phyloP scores from a whole-genome alignment of 2,797 vertebrate species.

The Loris lydekkerianus region DNA sequence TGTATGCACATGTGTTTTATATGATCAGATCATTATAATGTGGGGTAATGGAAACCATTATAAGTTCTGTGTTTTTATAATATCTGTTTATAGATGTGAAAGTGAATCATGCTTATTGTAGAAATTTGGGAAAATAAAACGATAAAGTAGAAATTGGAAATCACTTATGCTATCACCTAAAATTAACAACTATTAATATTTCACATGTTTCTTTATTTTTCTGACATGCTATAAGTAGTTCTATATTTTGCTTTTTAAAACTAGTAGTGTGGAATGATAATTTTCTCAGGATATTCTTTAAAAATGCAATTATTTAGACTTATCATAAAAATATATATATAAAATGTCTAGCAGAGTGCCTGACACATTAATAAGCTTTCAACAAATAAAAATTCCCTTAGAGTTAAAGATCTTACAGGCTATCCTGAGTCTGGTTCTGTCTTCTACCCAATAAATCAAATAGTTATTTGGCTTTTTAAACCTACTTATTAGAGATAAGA shows the following conservation, averaged over 20 bases:
- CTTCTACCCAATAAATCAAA: neutral
- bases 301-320: neutral
- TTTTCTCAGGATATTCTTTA: constrained; percentile 36
- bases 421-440: neutral
- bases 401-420: neutral
- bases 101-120: constrained; percentile 21
- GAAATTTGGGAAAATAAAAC: constrained; percentile 13
- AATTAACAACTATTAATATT: neutral
- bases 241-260: constrained; percentile 44
- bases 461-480: neutral
- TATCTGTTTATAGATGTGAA: neutral
- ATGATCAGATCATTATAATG: neutral
- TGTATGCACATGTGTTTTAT: neutral
- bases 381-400: neutral
- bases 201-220: neutral
- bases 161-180: neutral
- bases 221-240: neutral
- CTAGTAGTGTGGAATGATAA: neutral
- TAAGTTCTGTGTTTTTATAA: neutral
- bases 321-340: neutral
- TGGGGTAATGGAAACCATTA: neutral
- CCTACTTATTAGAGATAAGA: neutral
- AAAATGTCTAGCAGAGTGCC: neutral
- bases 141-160: constrained; percentile 46
- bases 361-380: neutral